Conservation (phyloP, 2,888 invertebrate species). For the Ectropis crepuscularia region DNA sequence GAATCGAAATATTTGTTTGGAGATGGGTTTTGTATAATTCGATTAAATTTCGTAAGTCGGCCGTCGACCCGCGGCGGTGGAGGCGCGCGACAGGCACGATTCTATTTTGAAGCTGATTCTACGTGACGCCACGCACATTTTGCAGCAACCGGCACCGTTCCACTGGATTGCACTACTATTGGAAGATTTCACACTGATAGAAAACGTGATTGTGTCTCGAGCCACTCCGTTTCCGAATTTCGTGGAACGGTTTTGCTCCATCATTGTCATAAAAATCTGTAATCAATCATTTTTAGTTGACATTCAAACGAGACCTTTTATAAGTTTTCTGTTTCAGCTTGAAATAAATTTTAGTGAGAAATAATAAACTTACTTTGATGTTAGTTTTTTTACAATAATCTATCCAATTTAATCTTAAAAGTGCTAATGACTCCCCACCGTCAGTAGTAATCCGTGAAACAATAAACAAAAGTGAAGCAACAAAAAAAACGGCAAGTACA, state of each 20-base stretch:
- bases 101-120: conserved; percentile 65
- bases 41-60: conserved; percentile 71
- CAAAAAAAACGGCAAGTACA: conserved; percentile 55
- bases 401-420: conserved; percentile 8
- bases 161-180: conserved; percentile 68
- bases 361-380: not conserved
- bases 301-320: conserved; percentile 16
- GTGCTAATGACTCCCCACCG: conserved; percentile 26
- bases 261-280: conserved; percentile 45
- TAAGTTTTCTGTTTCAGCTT: not conserved
- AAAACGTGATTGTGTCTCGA: conserved; percentile 74
- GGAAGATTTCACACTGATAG: conserved; percentile 71
- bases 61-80: conserved; percentile 61
- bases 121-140: conserved; percentile 76
- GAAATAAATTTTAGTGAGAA: not conserved
- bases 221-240: conserved; percentile 63
- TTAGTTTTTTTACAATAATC: not conserved
- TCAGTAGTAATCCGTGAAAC: conserved; percentile 26
- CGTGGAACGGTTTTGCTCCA: conserved; percentile 58
- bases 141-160: conserved; percentile 66
- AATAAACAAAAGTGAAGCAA: conserved; percentile 34
- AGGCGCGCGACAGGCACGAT: conserved; percentile 54
- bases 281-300: conserved; percentile 35
- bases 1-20: conserved; percentile 57
- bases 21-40: conserved; percentile 65